Percentiles rank a stretch among this genome's conserved stretches.
Conservation (phyloP, 1,140 invertebrate species). For the Orius laevigatus region DNA sequence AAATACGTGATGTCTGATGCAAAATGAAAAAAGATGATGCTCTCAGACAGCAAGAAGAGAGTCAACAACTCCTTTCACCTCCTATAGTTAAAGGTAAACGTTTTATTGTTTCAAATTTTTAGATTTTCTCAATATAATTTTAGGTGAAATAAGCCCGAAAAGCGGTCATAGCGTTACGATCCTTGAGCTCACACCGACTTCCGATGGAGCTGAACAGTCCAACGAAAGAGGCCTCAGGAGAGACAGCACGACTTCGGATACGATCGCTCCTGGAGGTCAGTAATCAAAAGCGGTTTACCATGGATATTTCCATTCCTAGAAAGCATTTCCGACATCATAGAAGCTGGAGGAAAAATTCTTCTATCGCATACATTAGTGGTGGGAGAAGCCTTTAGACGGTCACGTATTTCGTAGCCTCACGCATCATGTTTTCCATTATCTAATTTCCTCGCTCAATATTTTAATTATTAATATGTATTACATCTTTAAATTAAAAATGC, state of each 20-base stretch:
- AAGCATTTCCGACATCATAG: no score
- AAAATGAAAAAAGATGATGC: conserved; percentile 12
- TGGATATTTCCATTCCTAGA: no score
- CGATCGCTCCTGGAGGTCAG: conserved; percentile 12
- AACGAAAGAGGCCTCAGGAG: conserved; percentile 2
- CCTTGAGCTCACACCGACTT: conserved; percentile 14
- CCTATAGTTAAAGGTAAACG: conserved; percentile 13
- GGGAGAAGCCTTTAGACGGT: no score
- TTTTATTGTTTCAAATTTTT: background rate
- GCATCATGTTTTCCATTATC: no score
- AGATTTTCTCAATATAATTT: conserved; percentile 1
- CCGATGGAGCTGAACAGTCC: conserved; percentile 5
- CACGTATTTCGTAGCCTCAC: no score
- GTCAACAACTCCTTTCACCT: conserved; percentile 17
- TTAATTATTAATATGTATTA: no score
- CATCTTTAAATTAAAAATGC: no score
- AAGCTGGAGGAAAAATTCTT: no score
- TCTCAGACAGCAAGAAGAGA: conserved; percentile 14
- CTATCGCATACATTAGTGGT: no score
- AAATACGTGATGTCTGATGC: background rate
- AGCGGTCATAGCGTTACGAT: conserved; percentile 17
- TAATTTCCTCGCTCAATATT: no score
- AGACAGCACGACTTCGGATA: conserved; percentile 10
- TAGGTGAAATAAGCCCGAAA: conserved; percentile 15
- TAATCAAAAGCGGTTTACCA: background rate